Conservation (phyloP, 2,888 invertebrate genomes). For the Tenodera sinensis region DNA sequence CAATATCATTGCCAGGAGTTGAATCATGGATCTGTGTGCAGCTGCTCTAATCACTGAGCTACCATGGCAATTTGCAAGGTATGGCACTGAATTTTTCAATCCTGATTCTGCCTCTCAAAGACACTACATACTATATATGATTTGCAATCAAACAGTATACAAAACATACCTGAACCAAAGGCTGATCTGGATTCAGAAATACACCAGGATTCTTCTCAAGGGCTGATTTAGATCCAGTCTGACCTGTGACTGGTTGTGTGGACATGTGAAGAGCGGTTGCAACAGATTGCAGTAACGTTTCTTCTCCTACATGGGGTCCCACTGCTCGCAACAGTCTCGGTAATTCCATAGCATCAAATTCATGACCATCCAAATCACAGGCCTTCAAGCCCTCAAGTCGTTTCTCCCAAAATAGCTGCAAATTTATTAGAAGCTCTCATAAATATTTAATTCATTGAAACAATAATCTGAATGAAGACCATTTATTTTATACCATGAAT, state of each 20-base stretch:
- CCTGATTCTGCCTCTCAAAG: too few species aligned
- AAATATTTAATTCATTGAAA: too few species aligned
- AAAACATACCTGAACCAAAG: conserved; percentile 71
- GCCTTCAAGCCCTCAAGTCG: conserved; percentile 73
- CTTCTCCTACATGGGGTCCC: conserved; percentile 82
- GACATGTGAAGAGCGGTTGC: conserved; percentile 93
- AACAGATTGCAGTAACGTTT: conserved; percentile 86
- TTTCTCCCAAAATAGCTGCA: conserved; percentile 57
- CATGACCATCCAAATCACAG: conserved; percentile 79
- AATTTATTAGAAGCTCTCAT: conserved; percentile 21
- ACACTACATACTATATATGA: too few species aligned
- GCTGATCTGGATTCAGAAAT: conserved; percentile 93
- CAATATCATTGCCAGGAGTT: too few species aligned
- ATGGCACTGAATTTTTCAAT: too few species aligned
- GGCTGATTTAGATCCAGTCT: conserved; percentile 76
- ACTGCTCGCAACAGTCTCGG: conserved; percentile 79
- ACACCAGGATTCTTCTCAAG: conserved; percentile 90
- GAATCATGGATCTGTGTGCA: too few species aligned
- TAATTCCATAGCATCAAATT: conserved; percentile 78
- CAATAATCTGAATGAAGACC: too few species aligned
- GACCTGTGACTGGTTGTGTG: conserved; percentile 82
- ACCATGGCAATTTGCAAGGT: too few species aligned
- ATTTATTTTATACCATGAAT: too few species aligned
- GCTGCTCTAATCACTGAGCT: too few species aligned
- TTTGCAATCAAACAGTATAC: not conserved